phyloP scores from a whole-genome alignment of 2,113 vertebrate genomes.

The Macheiramphus alcinus region DNA sequence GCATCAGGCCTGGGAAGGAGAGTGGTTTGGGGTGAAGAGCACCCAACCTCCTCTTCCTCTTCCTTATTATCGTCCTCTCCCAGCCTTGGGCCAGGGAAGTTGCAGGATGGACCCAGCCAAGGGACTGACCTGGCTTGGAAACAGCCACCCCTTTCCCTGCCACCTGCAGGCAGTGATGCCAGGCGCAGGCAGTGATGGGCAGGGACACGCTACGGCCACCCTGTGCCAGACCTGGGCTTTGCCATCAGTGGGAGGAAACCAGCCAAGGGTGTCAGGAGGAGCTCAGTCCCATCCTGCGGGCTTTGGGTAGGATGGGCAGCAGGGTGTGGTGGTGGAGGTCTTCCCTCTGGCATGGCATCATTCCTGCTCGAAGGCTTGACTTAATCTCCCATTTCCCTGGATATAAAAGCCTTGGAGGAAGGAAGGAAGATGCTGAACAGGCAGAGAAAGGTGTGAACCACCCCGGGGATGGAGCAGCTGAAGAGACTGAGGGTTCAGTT shows the following conservation, averaged over 20 bases:
- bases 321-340: neutral
- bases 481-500: neutral
- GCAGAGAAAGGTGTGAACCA: neutral
- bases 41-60: neutral
- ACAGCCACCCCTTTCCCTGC: neutral
- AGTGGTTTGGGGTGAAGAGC: neutral
- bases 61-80: neutral
- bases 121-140: neutral
- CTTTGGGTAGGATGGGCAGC: neutral
- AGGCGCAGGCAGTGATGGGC: neutral
- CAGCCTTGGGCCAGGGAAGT: neutral
- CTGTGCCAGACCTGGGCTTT: neutral
- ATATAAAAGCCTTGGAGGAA: neutral
- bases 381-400: neutral
- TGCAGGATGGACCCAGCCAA: neutral
- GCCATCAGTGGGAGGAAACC: neutral
- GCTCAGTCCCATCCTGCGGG: fast-evolving
- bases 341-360: fast-evolving
- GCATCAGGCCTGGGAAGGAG: neutral
- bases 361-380: neutral
- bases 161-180: neutral
- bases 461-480: neutral
- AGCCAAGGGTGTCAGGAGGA: neutral
- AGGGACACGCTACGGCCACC: neutral
- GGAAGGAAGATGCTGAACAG: neutral